Evolutionary conservation across 2,113 vertebrate species (phyloP).

Genomic region (Mystacornis crossleyi): DNA sequence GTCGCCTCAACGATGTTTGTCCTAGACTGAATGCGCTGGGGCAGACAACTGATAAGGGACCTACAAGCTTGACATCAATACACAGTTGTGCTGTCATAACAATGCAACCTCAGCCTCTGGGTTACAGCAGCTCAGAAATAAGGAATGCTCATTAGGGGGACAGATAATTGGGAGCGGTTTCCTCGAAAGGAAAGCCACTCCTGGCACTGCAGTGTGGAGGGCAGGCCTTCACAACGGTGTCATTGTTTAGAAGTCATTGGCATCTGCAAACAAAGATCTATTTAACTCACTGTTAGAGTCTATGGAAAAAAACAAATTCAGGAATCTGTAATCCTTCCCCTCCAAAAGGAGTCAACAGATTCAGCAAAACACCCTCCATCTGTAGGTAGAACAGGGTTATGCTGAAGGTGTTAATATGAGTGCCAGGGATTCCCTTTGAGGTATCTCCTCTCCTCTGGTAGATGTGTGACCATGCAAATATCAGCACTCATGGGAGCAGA

Average conservation of each 20-base stretch:
- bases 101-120: neutral
- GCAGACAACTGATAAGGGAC: conserved; percentile 35
- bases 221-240: neutral
- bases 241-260: neutral
- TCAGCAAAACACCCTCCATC: neutral
- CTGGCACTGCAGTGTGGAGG: neutral
- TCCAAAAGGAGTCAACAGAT: neutral
- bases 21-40: neutral
- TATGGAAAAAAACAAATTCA: neutral
- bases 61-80: conserved; percentile 50
- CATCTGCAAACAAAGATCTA: neutral
- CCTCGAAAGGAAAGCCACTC: neutral
- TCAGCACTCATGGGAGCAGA: neutral
- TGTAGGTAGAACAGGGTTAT: neutral
- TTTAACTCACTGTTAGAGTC: neutral
- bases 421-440: neutral
- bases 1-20: neutral
- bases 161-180: neutral
- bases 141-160: neutral
- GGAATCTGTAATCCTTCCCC: neutral
- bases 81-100: neutral
- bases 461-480: neutral
- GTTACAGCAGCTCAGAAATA: conserved; percentile 1
- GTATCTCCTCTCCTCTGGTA: neutral
- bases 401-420: neutral